A percentile compares a stretch with the other conserved stretches of the same genome.
These are phyloP conservation scores for Argyrosomus japonicus DNA, from an alignment of 2,113 vertebrate genomes.

Conservation along the genomic window DNA sequence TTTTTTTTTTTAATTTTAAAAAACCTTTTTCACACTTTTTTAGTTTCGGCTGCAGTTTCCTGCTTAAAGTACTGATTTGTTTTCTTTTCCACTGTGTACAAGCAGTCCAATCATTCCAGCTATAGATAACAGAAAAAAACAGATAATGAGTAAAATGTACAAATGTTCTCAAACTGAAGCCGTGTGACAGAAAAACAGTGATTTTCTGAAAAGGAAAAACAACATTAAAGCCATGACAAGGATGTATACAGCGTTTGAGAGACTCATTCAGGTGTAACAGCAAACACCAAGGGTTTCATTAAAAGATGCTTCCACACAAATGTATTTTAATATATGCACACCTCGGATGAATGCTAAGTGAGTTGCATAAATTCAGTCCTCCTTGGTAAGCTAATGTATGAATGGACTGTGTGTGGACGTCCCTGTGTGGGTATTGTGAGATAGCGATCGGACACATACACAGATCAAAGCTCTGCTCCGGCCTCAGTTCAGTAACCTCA, in stretches of 20 bases:
- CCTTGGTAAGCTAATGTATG: constrained; percentile 56
- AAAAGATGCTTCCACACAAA: constrained; percentile 50
- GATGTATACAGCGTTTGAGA: background rate
- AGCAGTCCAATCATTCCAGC: background rate
- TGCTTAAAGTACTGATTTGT: background rate
- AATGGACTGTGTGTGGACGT: constrained; percentile 60
- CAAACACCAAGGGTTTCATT: constrained; percentile 59
- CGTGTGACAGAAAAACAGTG: background rate
- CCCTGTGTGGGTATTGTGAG: constrained; percentile 55
- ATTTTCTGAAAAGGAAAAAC: background rate
- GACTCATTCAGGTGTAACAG: constrained; percentile 28
- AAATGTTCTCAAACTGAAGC: constrained; percentile 4
- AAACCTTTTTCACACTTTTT: background rate
- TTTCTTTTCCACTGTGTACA: background rate
- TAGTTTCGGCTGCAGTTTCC: background rate
- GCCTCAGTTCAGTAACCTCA: constrained; percentile 48
- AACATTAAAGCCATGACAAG: constrained; percentile 1
- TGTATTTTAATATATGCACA: constrained; percentile 69
- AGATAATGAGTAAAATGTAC: background rate
- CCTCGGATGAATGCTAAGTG: constrained; percentile 56
- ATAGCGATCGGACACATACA: constrained; percentile 27
- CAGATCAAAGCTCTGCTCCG: constrained; percentile 64
- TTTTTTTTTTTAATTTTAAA: background rate
- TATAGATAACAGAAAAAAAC: background rate
- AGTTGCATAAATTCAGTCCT: constrained; percentile 53